These are phyloP conservation scores for Acrocephalus arundinaceus DNA, from an alignment of 2,113 vertebrate species.

Conservation along the genomic window DNA sequence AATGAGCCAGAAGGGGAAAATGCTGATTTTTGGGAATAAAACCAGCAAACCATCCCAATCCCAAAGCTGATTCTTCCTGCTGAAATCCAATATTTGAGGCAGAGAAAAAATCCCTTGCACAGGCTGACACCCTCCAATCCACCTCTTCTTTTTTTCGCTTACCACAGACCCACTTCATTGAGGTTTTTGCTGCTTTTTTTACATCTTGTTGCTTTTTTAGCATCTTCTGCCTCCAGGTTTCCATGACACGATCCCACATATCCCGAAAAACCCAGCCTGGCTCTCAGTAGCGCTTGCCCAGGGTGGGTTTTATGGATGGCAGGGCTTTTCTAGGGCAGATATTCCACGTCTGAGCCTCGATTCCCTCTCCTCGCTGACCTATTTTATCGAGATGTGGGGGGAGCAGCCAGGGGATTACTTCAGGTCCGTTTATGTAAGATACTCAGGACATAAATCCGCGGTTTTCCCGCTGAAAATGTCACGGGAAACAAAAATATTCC, in stretches of 20 bases:
- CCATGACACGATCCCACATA: fast-evolving
- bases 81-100: background rate
- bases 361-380: background rate
- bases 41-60: background rate
- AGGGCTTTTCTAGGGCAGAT: background rate
- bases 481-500: background rate
- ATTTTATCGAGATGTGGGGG: background rate
- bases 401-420: background rate
- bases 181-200: background rate
- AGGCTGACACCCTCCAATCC: background rate
- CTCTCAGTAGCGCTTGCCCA: background rate
- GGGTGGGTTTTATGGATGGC: background rate
- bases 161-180: background rate
- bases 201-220: background rate
- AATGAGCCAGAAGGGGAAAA: background rate
- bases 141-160: background rate
- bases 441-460: background rate
- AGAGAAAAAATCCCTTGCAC: background rate
- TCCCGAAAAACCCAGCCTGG: background rate
- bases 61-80: background rate
- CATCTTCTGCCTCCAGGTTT: background rate
- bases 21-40: background rate
- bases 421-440: background rate
- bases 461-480: background rate
- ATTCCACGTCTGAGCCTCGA: background rate